These are phyloP conservation scores for Craseonycteris thonglongyai DNA, from an alignment of 2,113 vertebrate species.

Conservation along the genomic window DNA sequence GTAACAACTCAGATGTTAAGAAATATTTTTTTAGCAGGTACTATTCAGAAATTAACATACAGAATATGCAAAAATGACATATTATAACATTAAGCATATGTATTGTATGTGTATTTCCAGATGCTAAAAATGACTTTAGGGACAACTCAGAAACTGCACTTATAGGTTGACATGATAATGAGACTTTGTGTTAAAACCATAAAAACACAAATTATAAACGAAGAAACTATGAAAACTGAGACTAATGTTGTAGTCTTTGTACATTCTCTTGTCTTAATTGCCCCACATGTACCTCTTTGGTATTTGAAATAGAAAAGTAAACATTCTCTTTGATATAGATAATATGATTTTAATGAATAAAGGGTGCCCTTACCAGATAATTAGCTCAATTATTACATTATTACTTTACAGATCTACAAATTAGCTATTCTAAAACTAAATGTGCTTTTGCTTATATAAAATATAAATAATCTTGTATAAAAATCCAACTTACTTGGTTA, in stretches of 20 bases:
- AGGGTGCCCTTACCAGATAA: background rate
- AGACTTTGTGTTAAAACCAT: slow-evolving; percentile 44
- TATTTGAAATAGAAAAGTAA: slow-evolving; percentile 15
- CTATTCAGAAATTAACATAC: slow-evolving; percentile 35
- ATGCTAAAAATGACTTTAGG: slow-evolving; percentile 28
- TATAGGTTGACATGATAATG: slow-evolving; percentile 28
- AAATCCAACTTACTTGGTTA: background rate
- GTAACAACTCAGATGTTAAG: background rate
- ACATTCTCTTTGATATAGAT: background rate
- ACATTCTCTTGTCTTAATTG: background rate
- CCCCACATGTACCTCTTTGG: background rate
- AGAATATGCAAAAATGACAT: background rate
- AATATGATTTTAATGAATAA: slow-evolving; percentile 6
- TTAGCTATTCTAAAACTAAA: background rate
- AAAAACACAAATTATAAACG: slow-evolving; percentile 35
- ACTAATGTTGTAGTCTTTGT: background rate
- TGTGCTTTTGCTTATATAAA: slow-evolving; percentile 23
- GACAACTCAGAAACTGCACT: background rate
- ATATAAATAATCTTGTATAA: background rate
- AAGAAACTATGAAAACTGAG: background rate
- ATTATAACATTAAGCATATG: slow-evolving; percentile 19
- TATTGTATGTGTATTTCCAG: slow-evolving; percentile 5
- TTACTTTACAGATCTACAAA: background rate
- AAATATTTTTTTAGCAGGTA: slow-evolving; percentile 17
- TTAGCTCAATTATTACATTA: background rate